A percentile compares a stretch with the other conserved stretches of the same genome.
These are phyloP conservation scores for Himalopsyche phryganea DNA, from an alignment of 1,140 invertebrate species.

Conservation along the genomic window DNA sequence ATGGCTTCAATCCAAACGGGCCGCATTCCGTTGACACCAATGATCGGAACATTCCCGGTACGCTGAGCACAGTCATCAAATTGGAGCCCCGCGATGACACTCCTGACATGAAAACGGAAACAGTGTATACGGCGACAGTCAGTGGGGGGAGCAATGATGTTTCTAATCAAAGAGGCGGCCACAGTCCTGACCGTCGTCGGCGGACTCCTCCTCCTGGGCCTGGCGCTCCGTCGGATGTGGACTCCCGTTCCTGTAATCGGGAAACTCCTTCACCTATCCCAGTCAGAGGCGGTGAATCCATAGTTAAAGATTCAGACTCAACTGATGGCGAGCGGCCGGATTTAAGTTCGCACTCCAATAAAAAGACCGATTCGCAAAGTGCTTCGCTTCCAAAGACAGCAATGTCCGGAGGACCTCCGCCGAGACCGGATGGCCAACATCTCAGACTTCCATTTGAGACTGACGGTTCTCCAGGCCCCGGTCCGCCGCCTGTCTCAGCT, in stretches of 20 bases:
- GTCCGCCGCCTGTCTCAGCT: constrained; percentile 38
- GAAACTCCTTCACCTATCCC: constrained; percentile 8
- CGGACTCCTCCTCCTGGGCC: constrained; percentile 18
- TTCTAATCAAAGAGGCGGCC: not conserved
- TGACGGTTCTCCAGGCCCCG: constrained; percentile 47
- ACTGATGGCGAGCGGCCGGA: constrained; percentile 8
- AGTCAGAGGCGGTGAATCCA: no score
- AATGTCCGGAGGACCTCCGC: constrained; percentile 36
- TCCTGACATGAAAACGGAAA: constrained; percentile 53
- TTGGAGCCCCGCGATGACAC: constrained; percentile 57
- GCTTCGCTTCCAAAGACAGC: constrained; percentile 36
- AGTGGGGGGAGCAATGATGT: constrained; percentile 42
- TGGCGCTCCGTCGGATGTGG: constrained; percentile 6
- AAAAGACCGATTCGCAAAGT: constrained; percentile 7
- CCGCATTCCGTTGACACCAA: constrained; percentile 39
- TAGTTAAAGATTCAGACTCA: constrained; percentile 17
- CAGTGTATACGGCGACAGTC: constrained; percentile 47
- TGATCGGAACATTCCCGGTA: constrained; percentile 48
- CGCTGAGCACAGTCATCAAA: constrained; percentile 54
- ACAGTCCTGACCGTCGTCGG: constrained; percentile 7
- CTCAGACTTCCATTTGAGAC: constrained; percentile 43
- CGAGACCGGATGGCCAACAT: constrained; percentile 44
- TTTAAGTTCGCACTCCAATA: not conserved
- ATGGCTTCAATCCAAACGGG: constrained; percentile 38
- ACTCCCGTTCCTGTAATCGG: constrained; percentile 13